A percentile compares a stretch with the other conserved stretches of the same genome.
phyloP scores from a whole-genome alignment of 2,888 invertebrate genomes.

The Hyalella azteca region DNA sequence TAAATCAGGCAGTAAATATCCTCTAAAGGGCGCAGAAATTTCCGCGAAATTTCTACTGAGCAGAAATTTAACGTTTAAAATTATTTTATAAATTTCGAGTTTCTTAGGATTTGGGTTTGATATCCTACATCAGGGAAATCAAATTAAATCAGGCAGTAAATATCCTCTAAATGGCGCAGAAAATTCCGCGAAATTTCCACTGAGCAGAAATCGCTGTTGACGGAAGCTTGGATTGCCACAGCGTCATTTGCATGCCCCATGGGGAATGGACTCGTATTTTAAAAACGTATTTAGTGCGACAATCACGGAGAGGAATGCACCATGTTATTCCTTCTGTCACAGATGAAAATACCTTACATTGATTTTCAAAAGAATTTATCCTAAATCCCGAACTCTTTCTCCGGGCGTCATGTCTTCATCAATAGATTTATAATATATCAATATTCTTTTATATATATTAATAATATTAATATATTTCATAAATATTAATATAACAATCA shows the following conservation, averaged over 20 bases:
- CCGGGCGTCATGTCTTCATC: background rate
- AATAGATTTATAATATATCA: background rate
- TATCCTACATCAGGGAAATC: background rate
- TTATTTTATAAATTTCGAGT: background rate
- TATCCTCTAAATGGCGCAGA: background rate
- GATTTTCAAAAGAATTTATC: background rate
- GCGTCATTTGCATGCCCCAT: constrained; percentile 43
- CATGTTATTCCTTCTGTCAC: background rate
- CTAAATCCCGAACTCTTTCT: background rate
- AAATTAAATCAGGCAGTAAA: background rate
- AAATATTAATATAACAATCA: background rate
- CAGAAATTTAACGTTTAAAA: background rate
- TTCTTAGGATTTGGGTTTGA: background rate
- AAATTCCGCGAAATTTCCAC: background rate
- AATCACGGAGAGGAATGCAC: background rate
- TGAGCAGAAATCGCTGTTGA: background rate
- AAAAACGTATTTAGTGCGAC: background rate
- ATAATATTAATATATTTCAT: background rate
- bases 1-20: background rate
- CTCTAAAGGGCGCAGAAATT: background rate
- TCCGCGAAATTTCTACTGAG: background rate
- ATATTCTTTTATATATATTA: background rate
- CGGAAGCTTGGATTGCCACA: background rate
- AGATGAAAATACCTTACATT: background rate
- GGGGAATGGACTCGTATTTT: constrained; percentile 12